Conservation (phyloP, 2,888 invertebrate species). For the Cephalotes varians region DNA sequence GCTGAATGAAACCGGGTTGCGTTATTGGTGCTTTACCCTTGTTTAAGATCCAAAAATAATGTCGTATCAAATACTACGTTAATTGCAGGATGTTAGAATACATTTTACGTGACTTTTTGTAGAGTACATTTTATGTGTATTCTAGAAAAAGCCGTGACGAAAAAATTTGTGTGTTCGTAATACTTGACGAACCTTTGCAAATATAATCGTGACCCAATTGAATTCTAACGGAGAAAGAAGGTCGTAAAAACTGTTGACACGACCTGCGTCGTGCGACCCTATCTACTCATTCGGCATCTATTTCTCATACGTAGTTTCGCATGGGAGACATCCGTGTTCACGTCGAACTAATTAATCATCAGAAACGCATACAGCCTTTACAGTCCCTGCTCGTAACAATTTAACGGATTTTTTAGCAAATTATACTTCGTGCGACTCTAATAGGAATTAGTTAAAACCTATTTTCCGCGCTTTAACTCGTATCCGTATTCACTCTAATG, state of each 20-base stretch:
- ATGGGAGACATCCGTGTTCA: background rate
- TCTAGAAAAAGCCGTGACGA: background rate
- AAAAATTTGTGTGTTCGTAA: background rate
- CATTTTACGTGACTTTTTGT: background rate
- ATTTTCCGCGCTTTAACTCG: background rate
- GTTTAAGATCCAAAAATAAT: background rate
- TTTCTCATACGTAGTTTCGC: background rate
- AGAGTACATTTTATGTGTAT: background rate
- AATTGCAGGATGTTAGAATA: background rate
- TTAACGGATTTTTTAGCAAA: constrained; percentile 20
- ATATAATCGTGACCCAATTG: background rate
- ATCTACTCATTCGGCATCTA: background rate
- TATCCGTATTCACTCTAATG: background rate
- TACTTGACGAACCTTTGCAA: background rate
- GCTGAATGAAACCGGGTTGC: background rate
- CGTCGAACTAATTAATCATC: constrained; percentile 18
- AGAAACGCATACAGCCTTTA: background rate
- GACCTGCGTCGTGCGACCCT: background rate
- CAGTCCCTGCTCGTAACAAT: background rate
- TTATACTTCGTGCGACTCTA: background rate
- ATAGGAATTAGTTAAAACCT: background rate
- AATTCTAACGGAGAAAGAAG: background rate
- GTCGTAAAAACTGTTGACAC: background rate
- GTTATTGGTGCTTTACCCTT: background rate
- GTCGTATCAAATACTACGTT: background rate